phyloP scores from a whole-genome alignment of 2,888 invertebrate species.

The Drosophila recens region DNA sequence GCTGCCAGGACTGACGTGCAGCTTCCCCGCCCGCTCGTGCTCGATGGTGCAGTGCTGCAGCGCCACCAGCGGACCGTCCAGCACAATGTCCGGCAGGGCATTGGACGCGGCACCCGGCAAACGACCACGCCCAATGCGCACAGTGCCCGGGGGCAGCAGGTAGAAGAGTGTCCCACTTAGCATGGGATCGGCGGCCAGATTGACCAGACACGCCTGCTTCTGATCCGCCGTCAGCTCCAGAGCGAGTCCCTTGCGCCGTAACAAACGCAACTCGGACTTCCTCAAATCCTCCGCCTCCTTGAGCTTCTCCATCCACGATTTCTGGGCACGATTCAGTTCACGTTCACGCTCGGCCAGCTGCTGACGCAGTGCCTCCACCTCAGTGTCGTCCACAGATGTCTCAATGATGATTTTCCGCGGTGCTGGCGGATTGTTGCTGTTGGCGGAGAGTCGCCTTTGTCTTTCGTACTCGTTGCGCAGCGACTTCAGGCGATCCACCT shows the following conservation, averaged over 20 bases:
- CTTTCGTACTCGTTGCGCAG: slow-evolving; percentile 87
- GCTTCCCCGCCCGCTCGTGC: slow-evolving; percentile 84
- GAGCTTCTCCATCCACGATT: slow-evolving; percentile 86
- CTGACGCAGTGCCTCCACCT: slow-evolving; percentile 87
- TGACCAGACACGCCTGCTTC: slow-evolving; percentile 87
- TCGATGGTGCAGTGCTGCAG: slow-evolving; percentile 87
- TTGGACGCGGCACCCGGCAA: slow-evolving; percentile 47
- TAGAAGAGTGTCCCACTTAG: slow-evolving; percentile 86
- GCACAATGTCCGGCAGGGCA: slow-evolving; percentile 86
- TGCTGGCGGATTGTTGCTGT: slow-evolving; percentile 63
- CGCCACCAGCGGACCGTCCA: slow-evolving; percentile 88
- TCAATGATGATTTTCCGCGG: slow-evolving; percentile 84
- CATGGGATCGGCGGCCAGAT: slow-evolving; percentile 88
- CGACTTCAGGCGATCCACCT: slow-evolving; percentile 89
- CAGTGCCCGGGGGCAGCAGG: slow-evolving; percentile 81
- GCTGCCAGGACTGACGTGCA: slow-evolving; percentile 85
- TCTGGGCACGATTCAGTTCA: slow-evolving; percentile 87
- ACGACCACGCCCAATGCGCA: slow-evolving; percentile 82
- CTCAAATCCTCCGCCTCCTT: slow-evolving; percentile 85
- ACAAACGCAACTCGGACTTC: slow-evolving; percentile 85
- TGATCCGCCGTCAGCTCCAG: slow-evolving; percentile 85
- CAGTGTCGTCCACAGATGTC: slow-evolving; percentile 84
- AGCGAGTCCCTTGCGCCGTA: slow-evolving; percentile 87
- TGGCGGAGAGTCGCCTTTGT: slow-evolving; percentile 80
- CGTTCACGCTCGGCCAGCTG: slow-evolving; percentile 88